Evolutionary conservation across 1,140 invertebrate genomes (phyloP).

Genomic region (Drosophila bocki): DNA sequence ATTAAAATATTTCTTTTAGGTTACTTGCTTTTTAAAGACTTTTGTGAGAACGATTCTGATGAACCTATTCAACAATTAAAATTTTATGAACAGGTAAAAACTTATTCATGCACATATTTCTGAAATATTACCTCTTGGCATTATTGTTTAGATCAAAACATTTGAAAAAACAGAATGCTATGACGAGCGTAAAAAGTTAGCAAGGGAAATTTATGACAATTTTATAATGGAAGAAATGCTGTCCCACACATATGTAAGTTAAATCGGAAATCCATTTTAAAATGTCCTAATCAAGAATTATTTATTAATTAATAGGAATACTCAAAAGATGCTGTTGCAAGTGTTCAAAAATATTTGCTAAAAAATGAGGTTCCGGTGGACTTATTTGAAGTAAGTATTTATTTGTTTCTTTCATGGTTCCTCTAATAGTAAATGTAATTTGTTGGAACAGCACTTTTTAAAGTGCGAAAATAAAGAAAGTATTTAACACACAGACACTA

Average conservation of each 20-base stretch:
- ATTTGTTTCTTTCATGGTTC: too few relatives aligned
- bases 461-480: too few relatives aligned
- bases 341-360: slow-evolving; percentile 99
- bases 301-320: slow-evolving; percentile 93
- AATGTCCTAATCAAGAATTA: slow-evolving; percentile 34
- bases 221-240: slow-evolving; percentile 99
- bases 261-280: neutral
- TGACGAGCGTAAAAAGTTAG: slow-evolving; percentile 97
- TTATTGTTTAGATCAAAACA: slow-evolving; percentile 94
- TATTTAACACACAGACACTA: too few relatives aligned
- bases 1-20: slow-evolving; percentile 89
- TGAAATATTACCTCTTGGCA: neutral
- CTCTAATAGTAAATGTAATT: too few relatives aligned
- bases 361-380: slow-evolving; percentile 98
- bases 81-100: slow-evolving; percentile 99
- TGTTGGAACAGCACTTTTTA: too few relatives aligned
- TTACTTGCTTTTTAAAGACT: slow-evolving; percentile 99
- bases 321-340: slow-evolving; percentile 97
- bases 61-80: slow-evolving; percentile 98
- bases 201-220: slow-evolving; percentile 99
- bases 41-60: slow-evolving; percentile 98
- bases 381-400: slow-evolving; percentile 95
- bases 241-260: slow-evolving; percentile 97
- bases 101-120: neutral
- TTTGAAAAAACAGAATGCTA: slow-evolving; percentile 99